phyloP scores from a whole-genome alignment of 2,113 vertebrate species.

The Sorex araneus region DNA sequence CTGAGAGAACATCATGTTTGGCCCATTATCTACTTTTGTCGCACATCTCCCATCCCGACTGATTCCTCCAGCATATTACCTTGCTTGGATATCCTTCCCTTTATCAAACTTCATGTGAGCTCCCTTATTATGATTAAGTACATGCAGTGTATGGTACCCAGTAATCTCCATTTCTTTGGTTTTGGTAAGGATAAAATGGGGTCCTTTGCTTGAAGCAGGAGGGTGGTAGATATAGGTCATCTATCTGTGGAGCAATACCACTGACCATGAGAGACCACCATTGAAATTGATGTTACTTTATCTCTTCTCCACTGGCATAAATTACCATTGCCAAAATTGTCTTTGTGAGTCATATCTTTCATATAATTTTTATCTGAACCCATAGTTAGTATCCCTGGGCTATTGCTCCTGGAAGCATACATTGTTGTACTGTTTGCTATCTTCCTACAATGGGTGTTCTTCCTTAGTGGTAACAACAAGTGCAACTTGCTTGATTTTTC shows the following conservation, averaged over 20 bases:
- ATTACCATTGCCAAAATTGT: background rate
- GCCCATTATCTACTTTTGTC: no score
- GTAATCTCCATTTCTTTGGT: background rate
- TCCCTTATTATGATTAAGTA: background rate
- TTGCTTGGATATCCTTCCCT: background rate
- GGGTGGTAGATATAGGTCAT: background rate
- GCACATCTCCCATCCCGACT: no score
- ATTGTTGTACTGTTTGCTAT: background rate
- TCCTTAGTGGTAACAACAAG: background rate
- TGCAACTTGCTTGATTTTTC: background rate
- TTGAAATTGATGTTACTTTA: background rate
- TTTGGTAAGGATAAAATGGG: background rate
- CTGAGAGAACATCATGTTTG: no score
- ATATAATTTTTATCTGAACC: background rate
- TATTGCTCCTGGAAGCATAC: background rate
- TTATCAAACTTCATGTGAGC: background rate
- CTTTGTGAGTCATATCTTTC: background rate
- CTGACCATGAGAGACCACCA: background rate
- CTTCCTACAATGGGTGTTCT: background rate
- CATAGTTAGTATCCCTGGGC: background rate
- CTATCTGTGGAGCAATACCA: background rate
- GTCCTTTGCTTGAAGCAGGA: background rate
- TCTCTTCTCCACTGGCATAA: slow-evolving; percentile 7
- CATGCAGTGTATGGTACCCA: background rate
- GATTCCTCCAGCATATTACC: background rate